Conservation (phyloP, 2,113 vertebrate species). For the Dromas ardeola region DNA sequence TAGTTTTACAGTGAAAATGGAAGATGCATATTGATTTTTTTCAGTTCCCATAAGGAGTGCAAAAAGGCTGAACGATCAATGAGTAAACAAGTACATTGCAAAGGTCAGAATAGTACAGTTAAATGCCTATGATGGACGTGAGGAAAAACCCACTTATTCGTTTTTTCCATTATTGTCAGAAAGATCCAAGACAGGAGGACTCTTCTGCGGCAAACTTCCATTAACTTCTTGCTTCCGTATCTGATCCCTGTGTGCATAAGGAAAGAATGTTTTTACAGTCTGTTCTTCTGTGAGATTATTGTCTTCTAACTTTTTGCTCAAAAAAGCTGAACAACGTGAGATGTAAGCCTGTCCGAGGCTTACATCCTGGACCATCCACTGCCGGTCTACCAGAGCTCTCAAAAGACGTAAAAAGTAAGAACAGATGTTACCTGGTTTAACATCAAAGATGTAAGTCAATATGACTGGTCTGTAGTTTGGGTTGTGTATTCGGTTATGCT, state of each 20-base stretch:
- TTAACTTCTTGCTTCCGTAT: constrained; percentile 19
- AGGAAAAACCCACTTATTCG: not conserved
- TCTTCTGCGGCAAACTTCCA: not conserved
- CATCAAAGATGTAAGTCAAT: not conserved
- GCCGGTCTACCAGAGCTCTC: not conserved
- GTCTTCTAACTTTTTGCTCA: not conserved
- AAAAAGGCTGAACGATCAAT: not conserved
- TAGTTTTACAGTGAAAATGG: not conserved
- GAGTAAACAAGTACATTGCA: not conserved
- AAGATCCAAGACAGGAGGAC: not conserved
- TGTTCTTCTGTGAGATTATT: accelerated
- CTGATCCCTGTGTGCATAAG: not conserved
- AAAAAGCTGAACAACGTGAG: not conserved
- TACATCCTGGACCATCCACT: not conserved
- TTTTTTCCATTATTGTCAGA: not conserved
- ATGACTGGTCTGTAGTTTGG: not conserved
- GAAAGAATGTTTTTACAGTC: not conserved
- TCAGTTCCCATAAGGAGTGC: not conserved
- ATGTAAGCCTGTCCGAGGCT: not conserved
- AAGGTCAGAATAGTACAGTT: not conserved
- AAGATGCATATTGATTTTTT: not conserved
- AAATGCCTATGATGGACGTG: not conserved
- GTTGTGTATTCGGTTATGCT: not conserved
- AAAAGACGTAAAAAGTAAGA: not conserved
- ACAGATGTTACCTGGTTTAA: not conserved